These are phyloP conservation scores for Bovichtus diacanthus DNA, from an alignment of 2,797 vertebrate genomes.

Conservation along the genomic window DNA sequence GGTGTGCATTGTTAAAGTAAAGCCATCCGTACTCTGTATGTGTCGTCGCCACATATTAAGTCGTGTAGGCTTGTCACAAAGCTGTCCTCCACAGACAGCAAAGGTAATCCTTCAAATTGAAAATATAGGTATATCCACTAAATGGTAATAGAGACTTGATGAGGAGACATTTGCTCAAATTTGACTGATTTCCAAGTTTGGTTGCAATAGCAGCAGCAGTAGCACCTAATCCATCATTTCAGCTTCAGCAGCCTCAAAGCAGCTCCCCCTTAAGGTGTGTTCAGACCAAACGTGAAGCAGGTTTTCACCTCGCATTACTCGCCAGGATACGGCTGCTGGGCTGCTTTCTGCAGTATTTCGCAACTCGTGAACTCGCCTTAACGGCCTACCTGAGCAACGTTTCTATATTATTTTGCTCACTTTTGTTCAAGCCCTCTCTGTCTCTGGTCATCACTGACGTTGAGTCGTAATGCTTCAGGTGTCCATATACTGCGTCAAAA, in stretches of 20 bases:
- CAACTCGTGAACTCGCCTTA: no score
- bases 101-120: neutral
- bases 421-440: no score
- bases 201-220: constrained; percentile 14
- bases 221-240: constrained; percentile 24
- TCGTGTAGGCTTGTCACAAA: neutral
- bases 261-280: neutral
- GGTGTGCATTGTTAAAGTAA: neutral
- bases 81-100: neutral
- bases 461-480: no score
- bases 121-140: neutral
- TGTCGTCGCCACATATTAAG: neutral
- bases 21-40: neutral
- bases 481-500: no score
- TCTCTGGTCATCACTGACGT: no score
- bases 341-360: no score
- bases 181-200: constrained; percentile 2
- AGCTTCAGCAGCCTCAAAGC: constrained; percentile 15
- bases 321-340: no score
- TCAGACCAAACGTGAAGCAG: no score
- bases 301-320: no score
- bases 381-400: no score
- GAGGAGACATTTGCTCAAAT: constrained; percentile 10
- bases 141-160: neutral
- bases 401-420: no score